phyloP scores from a whole-genome alignment of 1,140 invertebrate species.

The Drosophila sproati region DNA sequence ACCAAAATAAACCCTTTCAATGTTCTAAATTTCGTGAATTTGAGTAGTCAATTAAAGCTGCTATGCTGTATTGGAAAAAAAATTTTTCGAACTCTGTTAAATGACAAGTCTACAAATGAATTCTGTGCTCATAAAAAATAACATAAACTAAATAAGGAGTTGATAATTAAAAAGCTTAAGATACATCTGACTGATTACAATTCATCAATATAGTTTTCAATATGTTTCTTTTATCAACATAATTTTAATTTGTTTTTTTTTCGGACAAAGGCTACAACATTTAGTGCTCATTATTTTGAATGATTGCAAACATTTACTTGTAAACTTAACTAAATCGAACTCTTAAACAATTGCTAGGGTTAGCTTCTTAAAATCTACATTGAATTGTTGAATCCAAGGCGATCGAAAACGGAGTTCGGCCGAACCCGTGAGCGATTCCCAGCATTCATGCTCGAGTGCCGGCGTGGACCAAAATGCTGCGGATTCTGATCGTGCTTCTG shows the following conservation, averaged over 20 bases:
- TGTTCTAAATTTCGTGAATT: too few species aligned
- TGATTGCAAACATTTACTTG: conserved; percentile 52
- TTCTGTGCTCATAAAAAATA: too few species aligned
- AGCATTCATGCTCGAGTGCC: conserved; percentile 57
- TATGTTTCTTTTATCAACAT: not conserved
- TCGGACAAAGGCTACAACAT: not conserved
- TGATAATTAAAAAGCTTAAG: too few species aligned
- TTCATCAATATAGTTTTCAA: not conserved
- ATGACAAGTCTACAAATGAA: too few species aligned
- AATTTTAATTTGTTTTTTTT: not conserved
- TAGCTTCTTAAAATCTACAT: conserved; percentile 45
- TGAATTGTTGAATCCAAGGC: conserved; percentile 78
- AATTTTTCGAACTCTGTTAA: too few species aligned
- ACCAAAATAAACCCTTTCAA: too few species aligned
- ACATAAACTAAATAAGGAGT: too few species aligned
- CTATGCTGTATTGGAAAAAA: too few species aligned
- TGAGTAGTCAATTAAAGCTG: too few species aligned
- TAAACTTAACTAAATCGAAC: conserved; percentile 42
- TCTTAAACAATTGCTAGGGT: conserved; percentile 38
- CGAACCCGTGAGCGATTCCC: conserved; percentile 43
- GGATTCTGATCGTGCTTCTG: conserved; percentile 46
- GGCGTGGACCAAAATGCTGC: conserved; percentile 26
- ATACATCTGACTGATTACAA: too few species aligned
- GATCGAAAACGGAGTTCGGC: conserved; percentile 73
- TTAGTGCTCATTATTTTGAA: conserved; percentile 3